Conservation (phyloP, 2,888 invertebrate genomes). For the Acronicta leporina region DNA sequence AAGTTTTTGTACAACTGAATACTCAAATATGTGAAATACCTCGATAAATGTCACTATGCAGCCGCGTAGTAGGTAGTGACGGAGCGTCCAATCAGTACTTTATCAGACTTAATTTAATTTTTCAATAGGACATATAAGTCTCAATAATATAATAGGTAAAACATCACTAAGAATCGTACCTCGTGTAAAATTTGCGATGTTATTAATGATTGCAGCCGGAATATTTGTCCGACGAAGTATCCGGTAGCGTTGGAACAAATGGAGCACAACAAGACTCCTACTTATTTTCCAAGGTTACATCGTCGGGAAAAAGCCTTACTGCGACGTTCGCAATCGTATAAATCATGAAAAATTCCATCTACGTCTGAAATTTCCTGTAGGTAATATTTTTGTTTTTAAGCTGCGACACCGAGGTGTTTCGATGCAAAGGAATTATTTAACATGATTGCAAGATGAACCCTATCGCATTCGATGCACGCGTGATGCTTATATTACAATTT, state of each 20-base stretch:
- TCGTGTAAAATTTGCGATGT: too few species aligned
- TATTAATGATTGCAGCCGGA: too few species aligned
- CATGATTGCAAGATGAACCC: constrained; percentile 53
- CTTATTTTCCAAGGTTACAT: background rate
- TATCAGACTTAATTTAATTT: too few species aligned
- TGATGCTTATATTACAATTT: constrained; percentile 68
- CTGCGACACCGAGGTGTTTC: constrained; percentile 9
- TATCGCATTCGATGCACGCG: constrained; percentile 64
- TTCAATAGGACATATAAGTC: too few species aligned
- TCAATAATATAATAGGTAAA: too few species aligned
- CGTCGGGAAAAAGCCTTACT: background rate
- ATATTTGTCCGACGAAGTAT: background rate
- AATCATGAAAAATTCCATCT: constrained; percentile 13
- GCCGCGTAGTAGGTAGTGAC: too few species aligned
- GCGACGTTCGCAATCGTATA: background rate
- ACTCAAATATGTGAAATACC: too few species aligned
- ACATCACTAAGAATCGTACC: too few species aligned
- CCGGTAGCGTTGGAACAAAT: background rate
- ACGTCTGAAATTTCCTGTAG: constrained; percentile 10
- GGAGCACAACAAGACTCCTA: background rate
- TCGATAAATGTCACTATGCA: too few species aligned
- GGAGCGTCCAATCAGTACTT: too few species aligned
- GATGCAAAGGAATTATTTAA: constrained; percentile 61
- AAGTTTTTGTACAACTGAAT: too few species aligned
- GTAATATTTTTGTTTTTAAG: constrained; percentile 9